Evolutionary conservation across 2,113 vertebrate genomes (phyloP).

Genomic region (Rhinopomastus cyanomelas): DNA sequence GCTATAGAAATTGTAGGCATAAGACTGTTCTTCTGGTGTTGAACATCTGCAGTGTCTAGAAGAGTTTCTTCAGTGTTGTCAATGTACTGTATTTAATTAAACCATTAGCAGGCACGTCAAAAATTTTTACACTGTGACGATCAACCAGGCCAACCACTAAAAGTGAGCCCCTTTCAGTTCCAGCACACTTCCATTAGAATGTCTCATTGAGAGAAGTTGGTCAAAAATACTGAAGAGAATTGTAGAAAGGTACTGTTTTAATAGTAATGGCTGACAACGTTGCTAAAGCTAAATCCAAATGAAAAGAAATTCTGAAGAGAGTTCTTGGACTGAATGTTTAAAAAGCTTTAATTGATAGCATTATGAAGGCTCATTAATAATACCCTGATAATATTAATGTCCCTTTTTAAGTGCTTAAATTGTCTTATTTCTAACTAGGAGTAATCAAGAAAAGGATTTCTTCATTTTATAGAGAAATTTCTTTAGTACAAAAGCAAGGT

Average conservation of each 20-base stretch:
- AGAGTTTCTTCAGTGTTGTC: not conserved
- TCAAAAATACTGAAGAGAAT: not conserved
- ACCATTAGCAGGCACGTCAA: not conserved
- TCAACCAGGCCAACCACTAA: not conserved
- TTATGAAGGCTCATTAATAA: not conserved
- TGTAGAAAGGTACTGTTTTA: not conserved
- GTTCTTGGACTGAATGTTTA: not conserved
- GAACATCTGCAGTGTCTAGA: not conserved
- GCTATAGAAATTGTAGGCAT: not conserved
- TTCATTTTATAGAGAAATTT: not conserved
- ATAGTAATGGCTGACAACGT: not conserved
- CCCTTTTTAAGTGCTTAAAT: not conserved
- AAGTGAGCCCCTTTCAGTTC: conserved; percentile 5
- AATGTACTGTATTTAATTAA: conserved; percentile 20
- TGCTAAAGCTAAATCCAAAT: not conserved
- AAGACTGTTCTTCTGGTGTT: not conserved
- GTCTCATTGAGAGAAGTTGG: not conserved
- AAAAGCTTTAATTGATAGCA: not conserved
- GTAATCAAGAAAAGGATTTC: not conserved
- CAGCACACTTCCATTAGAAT: conserved; percentile 15
- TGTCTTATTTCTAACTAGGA: not conserved
- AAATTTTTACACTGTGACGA: not conserved
- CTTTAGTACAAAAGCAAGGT: not conserved
- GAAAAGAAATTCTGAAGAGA: not conserved
- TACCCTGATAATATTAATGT: not conserved